Evolutionary conservation across 37 sponge, comb jelly and placozoan genomes (phyloP).

Genomic region (Aplysina aerophoba): DNA sequence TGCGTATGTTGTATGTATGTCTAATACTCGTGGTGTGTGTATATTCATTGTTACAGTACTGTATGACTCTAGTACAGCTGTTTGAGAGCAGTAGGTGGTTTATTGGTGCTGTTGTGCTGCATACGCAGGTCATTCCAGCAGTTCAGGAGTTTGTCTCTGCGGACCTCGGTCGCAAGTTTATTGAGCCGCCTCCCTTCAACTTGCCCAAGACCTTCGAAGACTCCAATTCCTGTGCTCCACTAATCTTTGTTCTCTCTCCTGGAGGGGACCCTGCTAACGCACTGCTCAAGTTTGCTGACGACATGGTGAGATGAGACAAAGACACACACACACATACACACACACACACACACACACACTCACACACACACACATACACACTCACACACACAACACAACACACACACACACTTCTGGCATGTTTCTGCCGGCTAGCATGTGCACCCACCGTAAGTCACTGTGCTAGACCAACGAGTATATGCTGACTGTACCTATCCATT

Average conservation of each 20-base stretch:
- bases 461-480: too few species aligned
- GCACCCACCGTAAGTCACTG: too few species aligned
- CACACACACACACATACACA: background rate
- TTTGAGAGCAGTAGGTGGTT: background rate
- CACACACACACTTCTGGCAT: background rate
- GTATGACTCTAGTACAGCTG: too few species aligned
- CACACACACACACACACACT: background rate
- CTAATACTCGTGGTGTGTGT: too few species aligned
- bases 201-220: conserved; percentile 91
- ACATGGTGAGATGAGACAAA: conserved; percentile 70
- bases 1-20: too few species aligned
- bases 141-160: conserved; percentile 93
- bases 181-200: conserved; percentile 99
- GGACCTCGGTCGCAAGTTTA: conserved; percentile 78
- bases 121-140: conserved; percentile 81
- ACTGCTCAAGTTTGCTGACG: conserved; percentile 99
- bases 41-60: too few species aligned
- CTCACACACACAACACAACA: background rate
- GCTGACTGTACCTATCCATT: too few species aligned
- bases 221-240: conserved; percentile 95
- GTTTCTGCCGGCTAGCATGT: too few species aligned
- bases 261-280: conserved; percentile 98
- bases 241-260: conserved; percentile 98
- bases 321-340: background rate
- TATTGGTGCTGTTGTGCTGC: background rate